Base-by-base conservation (phyloP, 2,113 vertebrate species). In the Paedocypris sp. region DNA sequence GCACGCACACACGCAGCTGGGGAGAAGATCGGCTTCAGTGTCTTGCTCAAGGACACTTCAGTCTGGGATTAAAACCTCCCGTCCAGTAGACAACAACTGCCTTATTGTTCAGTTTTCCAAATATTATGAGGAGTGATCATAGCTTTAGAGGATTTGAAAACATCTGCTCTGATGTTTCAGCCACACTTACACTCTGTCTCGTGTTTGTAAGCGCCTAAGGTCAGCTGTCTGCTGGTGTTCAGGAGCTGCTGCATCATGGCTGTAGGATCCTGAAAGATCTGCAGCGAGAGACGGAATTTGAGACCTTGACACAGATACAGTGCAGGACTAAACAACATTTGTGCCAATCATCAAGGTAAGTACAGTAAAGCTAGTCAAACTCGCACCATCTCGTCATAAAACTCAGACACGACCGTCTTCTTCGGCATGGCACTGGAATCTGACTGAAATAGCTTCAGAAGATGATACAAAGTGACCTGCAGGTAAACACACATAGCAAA, bases 241-340 rank as follows among this genome's bases (percentile, higher is more conserved):
- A 99, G 70, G 20, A 99, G 83, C 50, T 99, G 95, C 63, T 99
- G 95, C 95, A 98, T 99, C 95, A 99, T 99, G 48, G 94, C 95
- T 63, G 93, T 97, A 20, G 95, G 95, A 74, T 99, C 95, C 74
- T 98, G 94, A 79, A 98, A 99, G 79, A 99, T 98, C 95, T 99
- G 73, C 9, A 58, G n/a, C 25, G 9, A 51, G 26, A 50, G 16
- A 13, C n/a, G n/a, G n/a, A 18, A 8, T 31, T 19, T 12, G 2
- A 51, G 18, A 31, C 18, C 35, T 47, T 8, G 22, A n/a, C n/a
- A n/a, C n/a, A n/a, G n/a, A n/a, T n/a, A n/a, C n/a, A n/a, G n/a
- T n/a, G n/a, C n/a, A n/a, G n/a, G n/a, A n/a, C n/a, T n/a, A n/a
- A n/a, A n/a, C n/a, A n/a, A n/a, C n/a, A n/a, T n/a, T n/a, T n/a